Evolutionary conservation across 2,888 invertebrate species (phyloP), one percentile per base, ranked within the genome.

Genomic region (Drosophila subquinaria): DNA sequence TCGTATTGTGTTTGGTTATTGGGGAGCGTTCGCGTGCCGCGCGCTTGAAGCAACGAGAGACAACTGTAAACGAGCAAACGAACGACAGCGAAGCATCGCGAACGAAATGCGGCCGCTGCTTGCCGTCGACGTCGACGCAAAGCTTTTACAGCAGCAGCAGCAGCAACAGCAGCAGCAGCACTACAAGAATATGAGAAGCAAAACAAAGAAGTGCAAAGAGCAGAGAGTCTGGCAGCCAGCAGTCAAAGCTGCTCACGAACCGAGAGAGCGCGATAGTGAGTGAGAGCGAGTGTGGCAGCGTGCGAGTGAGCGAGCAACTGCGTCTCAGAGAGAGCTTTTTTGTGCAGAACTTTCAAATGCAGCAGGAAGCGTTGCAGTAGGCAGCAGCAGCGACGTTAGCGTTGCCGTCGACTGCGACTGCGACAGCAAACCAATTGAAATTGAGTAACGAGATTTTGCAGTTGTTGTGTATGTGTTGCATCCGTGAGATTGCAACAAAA

Each of bases 1-100:
- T 66, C 55, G 59, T 65, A 35, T 35, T 55, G 42, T 36, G 27
- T 20, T 27, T 43, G 69, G 55, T 69, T 60, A 61, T 73, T 71
- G 74, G 57, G 80, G 86, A 89, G 81, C 82, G 76, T 76, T 88
- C 91, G 85, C 87, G 90, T 89, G 82, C 85, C 88, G 89, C 90
- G 88, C 84, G 80, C 91, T 90, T 77, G 76, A 85, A 91, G 89
- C 90, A 90, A 84, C 91, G 89, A 90, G 89, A 91, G 89, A 90
- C 90, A 92, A 91, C 91, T 91, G 91, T 90, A 90, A 88, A 83
- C 67, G 76, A 77, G 67, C 81, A 38, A 67, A 47, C 77, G 57
- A 80, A 59, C 87, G 87, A 88, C 78, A 65, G 73, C 83, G 72
- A 86, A 86, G 76, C 88, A 75, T 69, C 78, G 89, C 76, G 84